Percentiles rank a stretch among this genome's conserved stretches.
Evolutionary conservation across 1,140 invertebrate species (phyloP).

Genomic region (Hyphantria cunea): DNA sequence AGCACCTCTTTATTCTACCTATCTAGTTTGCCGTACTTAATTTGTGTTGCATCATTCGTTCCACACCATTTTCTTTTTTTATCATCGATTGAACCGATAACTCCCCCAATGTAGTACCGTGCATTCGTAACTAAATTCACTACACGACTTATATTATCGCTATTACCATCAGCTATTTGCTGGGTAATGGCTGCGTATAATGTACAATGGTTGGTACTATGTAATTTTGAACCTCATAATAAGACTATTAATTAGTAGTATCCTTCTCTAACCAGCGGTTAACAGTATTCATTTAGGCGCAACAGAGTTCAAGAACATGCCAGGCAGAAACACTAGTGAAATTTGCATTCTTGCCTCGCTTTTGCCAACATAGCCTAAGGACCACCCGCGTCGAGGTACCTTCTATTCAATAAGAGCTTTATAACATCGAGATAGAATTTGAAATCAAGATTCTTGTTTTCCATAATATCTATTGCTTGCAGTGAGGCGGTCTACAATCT

Average conservation of each 20-base stretch:
- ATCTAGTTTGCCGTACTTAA: constrained; percentile 67
- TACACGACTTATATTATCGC: constrained; percentile 23
- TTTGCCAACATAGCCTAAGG: constrained; percentile 60
- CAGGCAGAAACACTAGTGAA: constrained; percentile 59
- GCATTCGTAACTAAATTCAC: constrained; percentile 22
- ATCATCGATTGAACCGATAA: constrained; percentile 40
- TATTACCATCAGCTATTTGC: constrained; percentile 20
- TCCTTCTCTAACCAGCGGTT: constrained; percentile 26
- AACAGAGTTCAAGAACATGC: constrained; percentile 46
- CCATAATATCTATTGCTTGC: constrained; percentile 42
- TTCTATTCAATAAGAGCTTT: constrained; percentile 67
- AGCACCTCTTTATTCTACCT: constrained; percentile 57
- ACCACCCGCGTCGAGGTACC: constrained; percentile 72
- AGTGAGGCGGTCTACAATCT: constrained; percentile 53
- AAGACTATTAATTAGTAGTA: constrained; percentile 32
- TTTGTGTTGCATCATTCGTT: constrained; percentile 67
- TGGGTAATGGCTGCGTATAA: constrained; percentile 12
- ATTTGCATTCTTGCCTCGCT: constrained; percentile 75
- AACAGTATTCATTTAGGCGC: constrained; percentile 32
- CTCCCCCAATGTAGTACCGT: constrained; percentile 33
- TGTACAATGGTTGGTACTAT: constrained; percentile 18
- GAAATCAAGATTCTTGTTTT: constrained; percentile 42
- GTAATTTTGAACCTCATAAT: constrained; percentile 22
- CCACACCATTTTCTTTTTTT: constrained; percentile 56
- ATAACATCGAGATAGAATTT: constrained; percentile 59